Evolutionary conservation across 2,888 invertebrate genomes (phyloP), one percentile per base, ranked within the genome.

Genomic region (Mellilla xanthometata): DNA sequence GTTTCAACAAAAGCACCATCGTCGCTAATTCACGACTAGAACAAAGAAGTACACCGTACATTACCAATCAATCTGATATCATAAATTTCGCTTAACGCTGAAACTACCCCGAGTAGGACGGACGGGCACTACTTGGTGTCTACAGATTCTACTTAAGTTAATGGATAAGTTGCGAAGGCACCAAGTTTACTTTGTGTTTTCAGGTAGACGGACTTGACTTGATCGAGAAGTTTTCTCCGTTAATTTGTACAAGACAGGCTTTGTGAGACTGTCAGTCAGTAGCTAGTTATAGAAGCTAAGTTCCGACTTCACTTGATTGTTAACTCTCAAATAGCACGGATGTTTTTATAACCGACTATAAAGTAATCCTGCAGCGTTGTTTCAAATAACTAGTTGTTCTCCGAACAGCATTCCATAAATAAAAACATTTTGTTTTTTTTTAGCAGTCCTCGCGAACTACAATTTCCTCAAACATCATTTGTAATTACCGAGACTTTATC

Each of bases 101-200:
- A 72, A 84, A 81, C 79, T 83, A 77, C 69, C 64, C 65, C 70
- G 67, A 69, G 69, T 61, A 65, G 68, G 64, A 65, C 56, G 68
- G 59, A 58, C 41, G 64, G 72, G 72, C 73, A 77, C 78, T 80
- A 76, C 78, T 79, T 77, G 81, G 81, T 82, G 82, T 87, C 88
- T 87, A 87, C 87, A 84, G 86, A 87, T 87, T 83, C 85, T 87
- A 89, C 88, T 89, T 81, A 85, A 87, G 77, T 86, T 89, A 89
- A 88, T 89, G 88, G 89, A 84, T 83, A 89, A 89, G 88, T 89
- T 89, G 81, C 76, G 80, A 81, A 85, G 81, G 83, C 81, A 78
- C 76, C 69, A 74, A 87, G 87, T 88, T 89, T 87, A 86, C 86
- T 88, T 88, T 86, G 85, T 88, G 83, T 87, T 83, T 81, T 80